phyloP scores from a whole-genome alignment of 2,113 vertebrate species.

The Dissostichus mawsoni region DNA sequence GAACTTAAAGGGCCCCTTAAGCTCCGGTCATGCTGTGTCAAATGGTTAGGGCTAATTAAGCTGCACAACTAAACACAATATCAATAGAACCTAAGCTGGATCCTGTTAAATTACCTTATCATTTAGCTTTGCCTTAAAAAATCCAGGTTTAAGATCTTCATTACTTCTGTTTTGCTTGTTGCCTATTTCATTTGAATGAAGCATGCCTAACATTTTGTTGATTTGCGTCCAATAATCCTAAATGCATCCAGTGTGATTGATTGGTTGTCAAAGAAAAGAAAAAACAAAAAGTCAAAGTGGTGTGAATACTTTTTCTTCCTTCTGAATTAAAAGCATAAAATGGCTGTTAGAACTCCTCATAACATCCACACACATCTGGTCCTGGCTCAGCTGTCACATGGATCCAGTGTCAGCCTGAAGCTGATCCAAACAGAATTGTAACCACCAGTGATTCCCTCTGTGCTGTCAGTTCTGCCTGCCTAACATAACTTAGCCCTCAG shows the following conservation, averaged over 20 bases:
- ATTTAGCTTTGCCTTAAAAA: not conserved
- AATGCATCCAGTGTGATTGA: not conserved
- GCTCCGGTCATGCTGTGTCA: not conserved
- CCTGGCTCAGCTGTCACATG: conserved; percentile 42
- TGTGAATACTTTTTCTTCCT: not conserved
- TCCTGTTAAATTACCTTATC: not conserved
- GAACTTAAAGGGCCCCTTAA: not conserved
- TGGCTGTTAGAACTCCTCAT: conserved; percentile 10
- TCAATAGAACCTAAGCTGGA: not conserved
- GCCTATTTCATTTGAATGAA: not conserved
- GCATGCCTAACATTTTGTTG: not conserved
- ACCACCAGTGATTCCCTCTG: conserved; percentile 6
- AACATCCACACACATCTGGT: conserved; percentile 36
- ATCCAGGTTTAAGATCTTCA: not conserved
- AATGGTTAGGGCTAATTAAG: not conserved
- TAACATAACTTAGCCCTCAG: conserved; percentile 35
- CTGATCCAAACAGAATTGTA: conserved; percentile 38
- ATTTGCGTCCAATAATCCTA: not conserved
- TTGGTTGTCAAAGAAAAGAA: not conserved
- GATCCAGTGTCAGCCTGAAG: conserved; percentile 36
- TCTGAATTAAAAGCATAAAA: conserved; percentile 21
- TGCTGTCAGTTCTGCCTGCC: conserved; percentile 25
- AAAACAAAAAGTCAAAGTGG: not conserved
- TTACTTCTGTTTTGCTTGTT: not conserved
- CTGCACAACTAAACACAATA: not conserved